Percentiles rank a stretch among this genome's conserved stretches.
These are phyloP conservation scores for Reticulitermes lucifugus DNA, from an alignment of 2,888 invertebrate species.

Conservation along the genomic window DNA sequence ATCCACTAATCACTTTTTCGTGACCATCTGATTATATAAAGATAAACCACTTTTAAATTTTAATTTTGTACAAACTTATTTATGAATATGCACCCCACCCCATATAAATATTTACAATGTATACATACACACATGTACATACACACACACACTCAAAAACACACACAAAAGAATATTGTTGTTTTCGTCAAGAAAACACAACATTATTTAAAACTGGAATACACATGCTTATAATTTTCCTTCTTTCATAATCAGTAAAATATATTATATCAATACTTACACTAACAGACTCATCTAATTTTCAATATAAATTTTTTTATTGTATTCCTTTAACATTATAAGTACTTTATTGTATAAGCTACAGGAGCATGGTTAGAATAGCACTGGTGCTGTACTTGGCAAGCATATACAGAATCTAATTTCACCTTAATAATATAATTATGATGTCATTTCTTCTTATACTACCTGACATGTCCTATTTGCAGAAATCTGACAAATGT, in stretches of 20 bases:
- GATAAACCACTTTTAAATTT: not conserved
- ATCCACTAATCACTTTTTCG: not conserved
- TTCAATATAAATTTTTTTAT: constrained; percentile 43
- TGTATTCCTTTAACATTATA: constrained; percentile 19
- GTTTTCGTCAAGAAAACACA: constrained; percentile 10
- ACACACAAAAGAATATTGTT: constrained; percentile 21
- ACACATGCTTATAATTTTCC: constrained; percentile 18
- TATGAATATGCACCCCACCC: not conserved
- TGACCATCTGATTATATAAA: not conserved
- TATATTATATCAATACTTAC: constrained; percentile 41
- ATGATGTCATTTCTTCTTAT: too few species aligned
- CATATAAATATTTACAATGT: constrained; percentile 33
- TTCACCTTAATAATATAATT: too few species aligned
- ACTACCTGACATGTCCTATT: too few species aligned
- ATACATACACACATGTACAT: not conserved
- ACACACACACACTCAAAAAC: not conserved
- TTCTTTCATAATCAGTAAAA: constrained; percentile 33
- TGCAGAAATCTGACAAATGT: too few species aligned
- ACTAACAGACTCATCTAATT: constrained; percentile 45
- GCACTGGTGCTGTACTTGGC: not conserved
- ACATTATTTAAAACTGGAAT: constrained; percentile 34
- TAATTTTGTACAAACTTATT: not conserved
- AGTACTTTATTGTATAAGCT: constrained; percentile 19
- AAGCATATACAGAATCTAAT: not conserved
- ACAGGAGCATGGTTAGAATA: constrained; percentile 7